phyloP scores from a whole-genome alignment of 1,140 invertebrate genomes.

The Heliconius hewitsoni region DNA sequence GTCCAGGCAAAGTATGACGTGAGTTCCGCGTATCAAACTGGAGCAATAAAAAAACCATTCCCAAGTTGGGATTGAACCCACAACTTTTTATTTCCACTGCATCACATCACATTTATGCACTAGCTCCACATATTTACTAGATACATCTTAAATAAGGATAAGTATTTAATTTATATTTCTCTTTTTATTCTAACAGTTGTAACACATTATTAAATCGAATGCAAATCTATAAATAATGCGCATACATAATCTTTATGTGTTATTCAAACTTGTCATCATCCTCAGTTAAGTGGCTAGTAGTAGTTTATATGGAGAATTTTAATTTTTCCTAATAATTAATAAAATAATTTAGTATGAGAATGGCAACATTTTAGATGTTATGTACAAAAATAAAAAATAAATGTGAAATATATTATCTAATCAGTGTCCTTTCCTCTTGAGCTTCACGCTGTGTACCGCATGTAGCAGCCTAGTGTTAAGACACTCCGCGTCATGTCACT shows the following conservation, averaged over 20 bases:
- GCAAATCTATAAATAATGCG: conserved; percentile 6
- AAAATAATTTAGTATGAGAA: neutral
- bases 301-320: neutral
- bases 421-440: too few species aligned
- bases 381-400: neutral
- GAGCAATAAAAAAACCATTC: too few species aligned
- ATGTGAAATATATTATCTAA: too few species aligned
- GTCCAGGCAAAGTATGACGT: too few species aligned
- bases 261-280: conserved; percentile 5
- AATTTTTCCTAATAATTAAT: neutral
- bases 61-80: too few species aligned
- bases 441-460: too few species aligned
- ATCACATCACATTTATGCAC: neutral
- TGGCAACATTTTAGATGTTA: neutral
- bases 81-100: too few species aligned
- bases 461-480: too few species aligned
- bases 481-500: too few species aligned
- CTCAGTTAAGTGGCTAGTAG: neutral
- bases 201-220: neutral
- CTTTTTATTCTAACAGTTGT: neutral
- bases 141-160: neutral
- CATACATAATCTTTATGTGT: neutral
- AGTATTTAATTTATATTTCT: neutral
- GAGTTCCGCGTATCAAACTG: too few species aligned
- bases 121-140: neutral